These are phyloP conservation scores for Cordilura impudica DNA, from an alignment of 2,888 invertebrate species.

Conservation along the genomic window DNA sequence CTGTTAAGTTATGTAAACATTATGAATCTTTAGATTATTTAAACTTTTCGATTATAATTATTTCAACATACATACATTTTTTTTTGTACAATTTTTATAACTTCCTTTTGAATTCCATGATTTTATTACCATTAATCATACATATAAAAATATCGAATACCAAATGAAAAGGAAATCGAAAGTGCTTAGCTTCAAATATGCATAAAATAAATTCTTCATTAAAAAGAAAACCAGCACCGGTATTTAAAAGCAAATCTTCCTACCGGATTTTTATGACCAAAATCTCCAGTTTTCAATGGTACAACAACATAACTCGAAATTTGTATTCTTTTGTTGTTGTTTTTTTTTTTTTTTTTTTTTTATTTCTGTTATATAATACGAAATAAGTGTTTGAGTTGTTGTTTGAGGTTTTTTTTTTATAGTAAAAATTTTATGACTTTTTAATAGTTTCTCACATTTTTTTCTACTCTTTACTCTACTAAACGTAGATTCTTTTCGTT, in stretches of 20 bases:
- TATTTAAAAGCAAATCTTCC: background rate
- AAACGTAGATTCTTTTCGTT: background rate
- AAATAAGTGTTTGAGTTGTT: conserved; percentile 48
- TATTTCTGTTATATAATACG: conserved; percentile 30
- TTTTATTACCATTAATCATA: conserved; percentile 55
- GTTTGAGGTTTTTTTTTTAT: conserved; percentile 38
- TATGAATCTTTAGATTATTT: too few relatives aligned
- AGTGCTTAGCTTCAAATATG: conserved; percentile 30
- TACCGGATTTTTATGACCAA: conserved; percentile 25
- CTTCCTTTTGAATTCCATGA: background rate
- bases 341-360: conserved; percentile 2
- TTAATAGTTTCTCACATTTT: conserved; percentile 76
- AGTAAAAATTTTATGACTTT: conserved; percentile 71
- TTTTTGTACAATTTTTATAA: background rate
- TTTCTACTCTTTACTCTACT: conserved; percentile 29
- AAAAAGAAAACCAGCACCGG: conserved; percentile 5
- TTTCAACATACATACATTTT: background rate
- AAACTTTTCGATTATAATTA: too few relatives aligned
- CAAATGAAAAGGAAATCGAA: conserved; percentile 46
- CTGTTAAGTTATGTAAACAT: too few relatives aligned
- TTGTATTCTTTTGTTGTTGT: conserved; percentile 17
- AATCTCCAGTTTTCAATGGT: background rate
- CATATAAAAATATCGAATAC: conserved; percentile 36
- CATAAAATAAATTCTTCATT: background rate
- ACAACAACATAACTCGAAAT: background rate